Conservation (phyloP, 2,113 vertebrate species). For the Orthonyx spaldingii region DNA sequence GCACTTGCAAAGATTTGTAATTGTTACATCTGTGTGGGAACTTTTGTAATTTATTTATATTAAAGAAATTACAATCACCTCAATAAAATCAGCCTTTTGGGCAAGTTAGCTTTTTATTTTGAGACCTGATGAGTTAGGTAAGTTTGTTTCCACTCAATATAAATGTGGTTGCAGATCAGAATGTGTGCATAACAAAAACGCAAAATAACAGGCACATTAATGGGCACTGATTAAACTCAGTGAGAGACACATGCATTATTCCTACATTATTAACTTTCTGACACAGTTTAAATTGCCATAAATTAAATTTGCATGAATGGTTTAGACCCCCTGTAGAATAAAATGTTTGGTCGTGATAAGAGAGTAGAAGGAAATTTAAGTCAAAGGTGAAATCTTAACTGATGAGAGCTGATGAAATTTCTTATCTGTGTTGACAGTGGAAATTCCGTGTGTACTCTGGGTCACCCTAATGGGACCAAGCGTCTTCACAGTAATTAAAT, state of each 20-base stretch:
- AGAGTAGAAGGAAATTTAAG: not conserved
- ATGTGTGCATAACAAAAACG: not conserved
- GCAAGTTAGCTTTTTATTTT: not conserved
- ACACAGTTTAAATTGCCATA: constrained; percentile 59
- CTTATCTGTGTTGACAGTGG: not conserved
- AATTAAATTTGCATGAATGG: constrained; percentile 41
- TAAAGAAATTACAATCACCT: not conserved
- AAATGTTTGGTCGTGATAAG: not conserved
- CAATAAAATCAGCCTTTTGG: not conserved
- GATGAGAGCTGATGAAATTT: constrained; percentile 15
- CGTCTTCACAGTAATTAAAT: not conserved
- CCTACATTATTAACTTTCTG: constrained; percentile 62
- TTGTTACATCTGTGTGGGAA: not conserved
- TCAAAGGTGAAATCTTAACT: constrained; percentile 21
- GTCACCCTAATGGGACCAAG: not conserved
- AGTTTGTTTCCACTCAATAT: not conserved
- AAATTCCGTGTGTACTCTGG: not conserved
- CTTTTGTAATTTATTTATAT: not conserved
- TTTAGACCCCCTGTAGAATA: not conserved
- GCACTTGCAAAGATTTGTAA: not conserved
- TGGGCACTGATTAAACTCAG: constrained; percentile 63
- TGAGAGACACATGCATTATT: constrained; percentile 63
- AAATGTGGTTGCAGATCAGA: not conserved
- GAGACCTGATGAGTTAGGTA: not conserved
- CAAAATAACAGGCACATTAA: constrained; percentile 27